Percentiles rank a stretch among this genome's conserved stretches.
Evolutionary conservation across 1,140 invertebrate species (phyloP).

Genomic region (Magallana ariakensis): DNA sequence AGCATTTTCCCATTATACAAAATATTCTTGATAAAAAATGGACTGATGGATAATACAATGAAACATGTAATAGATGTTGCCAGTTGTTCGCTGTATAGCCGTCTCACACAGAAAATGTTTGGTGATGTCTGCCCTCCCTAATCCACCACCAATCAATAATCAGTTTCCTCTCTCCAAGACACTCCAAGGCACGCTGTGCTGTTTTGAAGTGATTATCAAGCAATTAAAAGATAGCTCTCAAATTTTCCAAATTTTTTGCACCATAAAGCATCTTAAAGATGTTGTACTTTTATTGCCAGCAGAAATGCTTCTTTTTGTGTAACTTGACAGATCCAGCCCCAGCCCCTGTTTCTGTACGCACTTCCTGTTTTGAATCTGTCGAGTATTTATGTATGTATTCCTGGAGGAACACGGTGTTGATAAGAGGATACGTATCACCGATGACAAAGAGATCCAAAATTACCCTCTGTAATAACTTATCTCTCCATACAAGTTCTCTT

Average conservation of each 20-base stretch:
- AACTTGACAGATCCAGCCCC: neutral
- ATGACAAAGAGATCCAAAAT: slow-evolving; percentile 6
- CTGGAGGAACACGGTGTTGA: neutral
- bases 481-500: neutral
- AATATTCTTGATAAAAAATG: too few relatives aligned
- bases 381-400: slow-evolving; percentile 17
- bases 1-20: too few relatives aligned
- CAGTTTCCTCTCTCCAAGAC: neutral
- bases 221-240: slow-evolving; percentile 1
- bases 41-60: too few relatives aligned
- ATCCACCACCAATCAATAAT: too few relatives aligned
- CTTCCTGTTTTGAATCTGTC: neutral
- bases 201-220: neutral
- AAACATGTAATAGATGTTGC: too few relatives aligned
- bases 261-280: neutral
- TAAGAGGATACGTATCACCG: neutral
- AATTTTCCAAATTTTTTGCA: neutral
- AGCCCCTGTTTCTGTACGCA: neutral
- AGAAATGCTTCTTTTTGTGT: neutral
- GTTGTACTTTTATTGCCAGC: neutral
- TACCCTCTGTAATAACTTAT: slow-evolving; percentile 14
- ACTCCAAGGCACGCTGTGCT: neutral
- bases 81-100: too few relatives aligned
- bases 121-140: too few relatives aligned
- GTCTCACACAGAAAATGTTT: too few relatives aligned